A percentile compares a stretch with the other conserved stretches of the same genome.
phyloP scores from a whole-genome alignment of 2,888 invertebrate species.

The Hypolimnas misippus region DNA sequence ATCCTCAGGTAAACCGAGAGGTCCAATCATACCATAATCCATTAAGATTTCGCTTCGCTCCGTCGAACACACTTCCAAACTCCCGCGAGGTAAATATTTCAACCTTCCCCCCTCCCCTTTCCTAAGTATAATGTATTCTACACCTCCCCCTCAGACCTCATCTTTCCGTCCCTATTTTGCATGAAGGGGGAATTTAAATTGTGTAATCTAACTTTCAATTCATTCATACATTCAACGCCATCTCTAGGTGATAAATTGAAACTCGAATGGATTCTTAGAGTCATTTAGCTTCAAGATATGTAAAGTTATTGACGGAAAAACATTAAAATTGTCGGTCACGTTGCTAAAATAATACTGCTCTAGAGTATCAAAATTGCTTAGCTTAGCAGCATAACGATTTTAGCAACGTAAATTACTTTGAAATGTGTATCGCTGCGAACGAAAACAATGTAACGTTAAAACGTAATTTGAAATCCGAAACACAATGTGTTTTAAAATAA shows the following conservation, averaged over 20 bases:
- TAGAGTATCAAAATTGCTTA: background rate
- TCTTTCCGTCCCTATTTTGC: conserved; percentile 82
- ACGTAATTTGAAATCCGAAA: background rate
- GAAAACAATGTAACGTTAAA: background rate
- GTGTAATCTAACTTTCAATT: conserved; percentile 85
- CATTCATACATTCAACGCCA: conserved; percentile 84
- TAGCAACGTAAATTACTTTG: background rate
- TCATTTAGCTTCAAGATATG: conserved; percentile 10
- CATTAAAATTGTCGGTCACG: background rate
- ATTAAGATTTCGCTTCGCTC: conserved; percentile 79
- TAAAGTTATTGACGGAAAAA: background rate
- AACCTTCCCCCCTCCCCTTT: conserved; percentile 58
- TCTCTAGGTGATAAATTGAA: conserved; percentile 83
- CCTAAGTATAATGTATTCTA: conserved; percentile 75
- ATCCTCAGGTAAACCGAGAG: conserved; percentile 70
- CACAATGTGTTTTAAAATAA: conserved; percentile 3
- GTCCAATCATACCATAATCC: conserved; percentile 82
- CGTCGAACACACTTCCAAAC: conserved; percentile 78
- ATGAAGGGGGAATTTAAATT: conserved; percentile 84
- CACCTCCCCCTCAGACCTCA: conserved; percentile 74
- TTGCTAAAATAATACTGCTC: background rate
- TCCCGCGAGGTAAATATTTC: conserved; percentile 82
- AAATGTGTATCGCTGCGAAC: background rate
- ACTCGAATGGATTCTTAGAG: conserved; percentile 72
- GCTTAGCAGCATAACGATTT: too few species aligned